Conservation (phyloP, 2,888 invertebrate genomes). For the Zygaena filipendulae region DNA sequence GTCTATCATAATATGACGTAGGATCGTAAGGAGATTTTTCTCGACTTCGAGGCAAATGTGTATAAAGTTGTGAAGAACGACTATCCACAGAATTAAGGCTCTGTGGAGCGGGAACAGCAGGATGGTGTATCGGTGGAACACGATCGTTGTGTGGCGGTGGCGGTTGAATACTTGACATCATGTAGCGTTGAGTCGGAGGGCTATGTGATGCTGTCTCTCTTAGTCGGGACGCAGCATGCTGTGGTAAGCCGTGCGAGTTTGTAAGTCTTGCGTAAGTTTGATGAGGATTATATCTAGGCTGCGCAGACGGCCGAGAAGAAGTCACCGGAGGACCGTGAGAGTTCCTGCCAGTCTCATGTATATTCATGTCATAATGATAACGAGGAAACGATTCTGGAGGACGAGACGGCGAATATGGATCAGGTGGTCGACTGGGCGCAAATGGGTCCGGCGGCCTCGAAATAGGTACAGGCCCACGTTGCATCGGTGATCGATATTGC, state of each 20-base stretch:
- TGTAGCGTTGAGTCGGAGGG: slow-evolving; percentile 42
- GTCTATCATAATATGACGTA: slow-evolving; percentile 45
- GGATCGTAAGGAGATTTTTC: slow-evolving; percentile 45
- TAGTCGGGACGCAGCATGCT: slow-evolving; percentile 39
- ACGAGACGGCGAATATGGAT: slow-evolving; percentile 45
- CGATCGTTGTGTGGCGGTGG: slow-evolving; percentile 55
- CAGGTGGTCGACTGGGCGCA: slow-evolving; percentile 43
- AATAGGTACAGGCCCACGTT: slow-evolving; percentile 41
- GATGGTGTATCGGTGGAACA: slow-evolving; percentile 60
- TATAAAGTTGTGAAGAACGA: slow-evolving; percentile 36
- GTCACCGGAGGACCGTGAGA: slow-evolving; percentile 34
- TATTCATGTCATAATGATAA: slow-evolving; percentile 42
- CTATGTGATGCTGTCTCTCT: slow-evolving; percentile 41
- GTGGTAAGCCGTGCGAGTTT: slow-evolving; percentile 43
- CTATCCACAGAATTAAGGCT: slow-evolving; percentile 32
- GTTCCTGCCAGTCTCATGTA: slow-evolving; percentile 33
- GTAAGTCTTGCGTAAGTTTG: slow-evolving; percentile 39
- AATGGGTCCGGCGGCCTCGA: slow-evolving; percentile 44
- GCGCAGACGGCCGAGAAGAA: slow-evolving; percentile 43
- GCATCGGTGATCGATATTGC: slow-evolving; percentile 34
- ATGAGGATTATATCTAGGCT: slow-evolving; percentile 50
- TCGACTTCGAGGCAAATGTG: slow-evolving; percentile 36
- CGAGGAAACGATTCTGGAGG: slow-evolving; percentile 46
- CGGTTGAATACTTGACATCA: slow-evolving; percentile 35
- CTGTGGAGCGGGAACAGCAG: slow-evolving; percentile 32